Percentiles rank a stretch among this genome's conserved stretches.
These are phyloP conservation scores for Eupithecia exiguata DNA, from an alignment of 2,888 invertebrate species.

Conservation along the genomic window DNA sequence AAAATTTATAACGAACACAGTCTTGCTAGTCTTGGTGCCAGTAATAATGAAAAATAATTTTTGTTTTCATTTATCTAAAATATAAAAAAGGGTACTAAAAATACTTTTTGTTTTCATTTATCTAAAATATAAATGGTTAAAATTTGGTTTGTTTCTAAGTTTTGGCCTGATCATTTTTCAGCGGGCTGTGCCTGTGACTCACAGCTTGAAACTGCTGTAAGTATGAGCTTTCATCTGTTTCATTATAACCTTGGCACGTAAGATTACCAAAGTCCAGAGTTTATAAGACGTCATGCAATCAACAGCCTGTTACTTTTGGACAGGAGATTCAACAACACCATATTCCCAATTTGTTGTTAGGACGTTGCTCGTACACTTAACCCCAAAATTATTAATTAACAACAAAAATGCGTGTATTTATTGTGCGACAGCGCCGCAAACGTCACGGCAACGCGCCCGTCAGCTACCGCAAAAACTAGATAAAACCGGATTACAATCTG, in stretches of 20 bases:
- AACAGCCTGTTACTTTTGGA: neutral
- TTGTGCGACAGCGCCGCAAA: slow-evolving; percentile 62
- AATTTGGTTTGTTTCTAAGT: neutral
- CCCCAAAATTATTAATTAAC: slow-evolving; percentile 73
- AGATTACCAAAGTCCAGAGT: too few relatives aligned
- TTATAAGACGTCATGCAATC: neutral
- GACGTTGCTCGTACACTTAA: slow-evolving; percentile 10
- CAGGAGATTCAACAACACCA: neutral
- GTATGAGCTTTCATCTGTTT: too few relatives aligned
- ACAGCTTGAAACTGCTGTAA: too few relatives aligned
- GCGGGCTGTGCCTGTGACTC: neutral
- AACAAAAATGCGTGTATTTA: slow-evolving; percentile 82
- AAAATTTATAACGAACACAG: neutral
- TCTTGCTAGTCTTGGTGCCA: neutral
- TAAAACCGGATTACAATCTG: slow-evolving; percentile 66
- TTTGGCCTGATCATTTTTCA: neutral
- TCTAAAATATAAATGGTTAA: neutral
- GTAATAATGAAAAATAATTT: neutral
- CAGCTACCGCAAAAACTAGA: slow-evolving; percentile 79
- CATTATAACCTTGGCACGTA: too few relatives aligned
- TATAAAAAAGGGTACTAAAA: too few relatives aligned
- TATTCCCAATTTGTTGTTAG: neutral
- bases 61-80: too few relatives aligned
- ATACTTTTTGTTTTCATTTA: too few relatives aligned
- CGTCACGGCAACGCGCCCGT: slow-evolving; percentile 72